phyloP scores from a whole-genome alignment of 2,797 vertebrate species.

The Buphagus erythrorhynchus region DNA sequence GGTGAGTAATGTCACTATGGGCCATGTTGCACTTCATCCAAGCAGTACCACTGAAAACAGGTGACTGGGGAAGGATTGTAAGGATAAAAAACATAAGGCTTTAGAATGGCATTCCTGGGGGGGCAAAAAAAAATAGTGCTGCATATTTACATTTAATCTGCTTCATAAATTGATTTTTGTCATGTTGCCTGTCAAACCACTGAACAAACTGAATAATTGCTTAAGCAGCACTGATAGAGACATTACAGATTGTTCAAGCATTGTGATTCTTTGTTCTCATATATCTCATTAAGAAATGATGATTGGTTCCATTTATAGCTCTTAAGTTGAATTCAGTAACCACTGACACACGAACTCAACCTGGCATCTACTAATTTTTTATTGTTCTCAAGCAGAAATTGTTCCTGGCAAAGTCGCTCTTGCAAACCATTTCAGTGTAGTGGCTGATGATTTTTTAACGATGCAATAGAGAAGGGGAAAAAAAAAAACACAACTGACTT shows the following conservation, averaged over 20 bases:
- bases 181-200: constrained; percentile 38
- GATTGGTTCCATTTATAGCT: constrained; percentile 65
- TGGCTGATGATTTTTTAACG: neutral
- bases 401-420: neutral
- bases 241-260: constrained; percentile 21
- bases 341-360: neutral
- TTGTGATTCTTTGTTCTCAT: constrained; percentile 45
- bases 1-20: neutral
- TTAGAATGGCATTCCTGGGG: neutral
- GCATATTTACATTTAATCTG: constrained; percentile 45
- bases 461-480: neutral
- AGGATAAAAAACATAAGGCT: neutral
- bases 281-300: constrained; percentile 67
- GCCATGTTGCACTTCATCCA: neutral
- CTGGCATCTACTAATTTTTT: neutral
- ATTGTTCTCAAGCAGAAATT: neutral
- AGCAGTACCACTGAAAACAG: constrained; percentile 9
- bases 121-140: neutral
- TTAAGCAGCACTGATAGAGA: constrained; percentile 38
- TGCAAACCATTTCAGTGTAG: neutral
- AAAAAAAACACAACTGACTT: neutral
- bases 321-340: constrained; percentile 27
- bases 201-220: constrained; percentile 40
- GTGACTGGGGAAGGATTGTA: neutral
- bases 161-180: constrained; percentile 53